phyloP scores from a whole-genome alignment of 2,797 vertebrate species.

The Salarias fasciatus region DNA sequence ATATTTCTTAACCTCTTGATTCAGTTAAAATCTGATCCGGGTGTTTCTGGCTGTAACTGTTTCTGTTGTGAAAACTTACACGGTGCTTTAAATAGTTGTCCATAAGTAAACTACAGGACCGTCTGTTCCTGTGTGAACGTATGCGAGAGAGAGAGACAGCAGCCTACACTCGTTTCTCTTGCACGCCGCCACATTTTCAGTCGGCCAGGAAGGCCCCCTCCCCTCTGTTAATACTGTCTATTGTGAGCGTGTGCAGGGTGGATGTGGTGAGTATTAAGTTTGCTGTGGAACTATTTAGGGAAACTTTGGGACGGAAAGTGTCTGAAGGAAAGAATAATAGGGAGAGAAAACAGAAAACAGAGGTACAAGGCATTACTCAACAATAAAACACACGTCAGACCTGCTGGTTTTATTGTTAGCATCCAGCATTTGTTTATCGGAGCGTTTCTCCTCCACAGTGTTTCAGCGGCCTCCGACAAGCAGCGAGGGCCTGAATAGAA shows the following conservation, averaged over 20 bases:
- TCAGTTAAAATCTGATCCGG: too few relatives aligned
- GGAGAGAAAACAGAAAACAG: slow-evolving; percentile 52
- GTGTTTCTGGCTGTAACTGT: neutral
- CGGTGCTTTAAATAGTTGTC: too few relatives aligned
- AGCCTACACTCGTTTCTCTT: slow-evolving; percentile 44
- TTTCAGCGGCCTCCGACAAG: slow-evolving; percentile 16
- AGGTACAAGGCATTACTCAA: slow-evolving; percentile 55
- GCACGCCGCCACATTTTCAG: slow-evolving; percentile 54
- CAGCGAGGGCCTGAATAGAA: slow-evolving; percentile 14
- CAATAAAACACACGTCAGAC: slow-evolving; percentile 55
- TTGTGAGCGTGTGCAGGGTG: slow-evolving; percentile 75
- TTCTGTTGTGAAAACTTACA: neutral
- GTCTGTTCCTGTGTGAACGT: slow-evolving; percentile 26
- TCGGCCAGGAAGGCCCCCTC: slow-evolving; percentile 76
- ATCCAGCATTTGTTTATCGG: slow-evolving; percentile 47
- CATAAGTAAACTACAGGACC: too few relatives aligned
- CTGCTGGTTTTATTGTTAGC: slow-evolving; percentile 38
- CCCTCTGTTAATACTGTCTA: slow-evolving; percentile 64
- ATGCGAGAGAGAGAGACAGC: slow-evolving; percentile 19
- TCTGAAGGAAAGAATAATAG: slow-evolving; percentile 73
- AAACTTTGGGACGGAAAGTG: slow-evolving; percentile 70
- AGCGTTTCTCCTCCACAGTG: slow-evolving; percentile 18
- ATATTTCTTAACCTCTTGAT: too few relatives aligned
- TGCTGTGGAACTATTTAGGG: slow-evolving; percentile 75
- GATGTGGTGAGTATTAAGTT: slow-evolving; percentile 62